phyloP scores from a whole-genome alignment of 2,888 invertebrate genomes.

The Anticlea derivata region DNA sequence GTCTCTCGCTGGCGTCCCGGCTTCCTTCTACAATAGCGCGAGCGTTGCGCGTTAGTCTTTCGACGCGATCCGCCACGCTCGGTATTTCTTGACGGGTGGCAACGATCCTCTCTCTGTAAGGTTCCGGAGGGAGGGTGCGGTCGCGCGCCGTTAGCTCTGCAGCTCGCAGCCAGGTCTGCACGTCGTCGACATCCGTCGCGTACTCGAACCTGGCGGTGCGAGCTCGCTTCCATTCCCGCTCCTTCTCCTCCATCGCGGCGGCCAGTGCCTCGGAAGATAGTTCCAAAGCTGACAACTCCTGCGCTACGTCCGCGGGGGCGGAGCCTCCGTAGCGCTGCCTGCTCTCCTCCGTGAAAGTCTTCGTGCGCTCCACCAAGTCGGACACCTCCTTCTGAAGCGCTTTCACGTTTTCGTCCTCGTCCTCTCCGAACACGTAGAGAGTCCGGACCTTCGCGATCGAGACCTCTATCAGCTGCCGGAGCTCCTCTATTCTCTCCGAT shows the following conservation, averaged over 20 bases:
- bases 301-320: slow-evolving; percentile 90
- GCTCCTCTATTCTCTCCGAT: slow-evolving; percentile 87
- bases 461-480: slow-evolving; percentile 87
- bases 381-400: slow-evolving; percentile 84
- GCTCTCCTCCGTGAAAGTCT: slow-evolving; percentile 83
- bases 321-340: slow-evolving; percentile 85
- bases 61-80: slow-evolving; percentile 89
- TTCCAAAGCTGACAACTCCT: slow-evolving; percentile 92
- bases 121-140: slow-evolving; percentile 89
- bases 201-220: slow-evolving; percentile 92
- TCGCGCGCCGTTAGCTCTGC: slow-evolving; percentile 93
- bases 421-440: slow-evolving; percentile 91
- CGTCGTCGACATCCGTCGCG: slow-evolving; percentile 89
- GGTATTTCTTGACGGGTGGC: slow-evolving; percentile 90
- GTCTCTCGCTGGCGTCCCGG: slow-evolving; percentile 90
- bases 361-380: slow-evolving; percentile 82
- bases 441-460: slow-evolving; percentile 86
- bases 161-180: slow-evolving; percentile 92
- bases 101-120: slow-evolving; percentile 90
- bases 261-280: slow-evolving; percentile 90
- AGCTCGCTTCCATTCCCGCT: slow-evolving; percentile 93
- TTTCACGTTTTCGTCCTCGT: slow-evolving; percentile 86
- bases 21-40: slow-evolving; percentile 91
- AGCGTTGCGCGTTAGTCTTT: slow-evolving; percentile 90
- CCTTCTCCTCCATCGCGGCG: slow-evolving; percentile 93